A percentile compares a stretch with the other conserved stretches of the same genome.
Evolutionary conservation across 2,888 invertebrate genomes (phyloP).

Genomic region (Oligia latruncula): DNA sequence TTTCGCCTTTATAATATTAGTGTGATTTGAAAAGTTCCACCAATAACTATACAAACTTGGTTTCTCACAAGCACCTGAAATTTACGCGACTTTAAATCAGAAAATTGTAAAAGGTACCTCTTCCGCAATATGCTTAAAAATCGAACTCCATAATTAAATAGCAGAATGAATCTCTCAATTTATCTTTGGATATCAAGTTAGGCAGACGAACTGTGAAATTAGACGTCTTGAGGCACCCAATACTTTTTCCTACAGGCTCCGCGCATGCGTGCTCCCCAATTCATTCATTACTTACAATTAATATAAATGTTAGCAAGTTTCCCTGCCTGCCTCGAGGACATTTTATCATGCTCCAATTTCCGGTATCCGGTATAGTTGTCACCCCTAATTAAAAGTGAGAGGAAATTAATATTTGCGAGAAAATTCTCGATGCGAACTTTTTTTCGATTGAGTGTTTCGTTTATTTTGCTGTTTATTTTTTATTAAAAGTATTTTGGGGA

Average conservation of each 20-base stretch:
- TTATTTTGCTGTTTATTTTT: slow-evolving; percentile 15
- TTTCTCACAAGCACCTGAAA: neutral
- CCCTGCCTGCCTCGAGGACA: slow-evolving; percentile 50
- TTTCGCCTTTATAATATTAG: too few relatives aligned
- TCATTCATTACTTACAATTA: slow-evolving; percentile 58
- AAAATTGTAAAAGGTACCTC: neutral
- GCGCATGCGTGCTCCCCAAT: slow-evolving; percentile 51
- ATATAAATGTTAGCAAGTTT: slow-evolving; percentile 57
- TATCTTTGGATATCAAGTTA: slow-evolving; percentile 43
- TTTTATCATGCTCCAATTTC: slow-evolving; percentile 74
- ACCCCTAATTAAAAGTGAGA: slow-evolving; percentile 72
- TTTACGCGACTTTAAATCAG: neutral
- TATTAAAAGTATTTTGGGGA: neutral
- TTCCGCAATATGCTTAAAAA: slow-evolving; percentile 7
- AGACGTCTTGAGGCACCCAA: slow-evolving; percentile 26
- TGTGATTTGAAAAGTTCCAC: neutral
- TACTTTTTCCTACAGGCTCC: slow-evolving; percentile 1
- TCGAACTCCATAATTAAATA: slow-evolving; percentile 32
- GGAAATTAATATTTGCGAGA: slow-evolving; percentile 69
- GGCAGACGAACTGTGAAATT: slow-evolving; percentile 56
- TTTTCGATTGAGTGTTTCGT: slow-evolving; percentile 36
- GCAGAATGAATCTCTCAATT: slow-evolving; percentile 34
- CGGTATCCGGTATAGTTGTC: slow-evolving; percentile 65
- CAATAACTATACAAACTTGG: too few relatives aligned
- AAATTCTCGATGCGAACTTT: slow-evolving; percentile 42